Conservation (phyloP, 1,140 invertebrate species). For the Hylyphantes graminicola region DNA sequence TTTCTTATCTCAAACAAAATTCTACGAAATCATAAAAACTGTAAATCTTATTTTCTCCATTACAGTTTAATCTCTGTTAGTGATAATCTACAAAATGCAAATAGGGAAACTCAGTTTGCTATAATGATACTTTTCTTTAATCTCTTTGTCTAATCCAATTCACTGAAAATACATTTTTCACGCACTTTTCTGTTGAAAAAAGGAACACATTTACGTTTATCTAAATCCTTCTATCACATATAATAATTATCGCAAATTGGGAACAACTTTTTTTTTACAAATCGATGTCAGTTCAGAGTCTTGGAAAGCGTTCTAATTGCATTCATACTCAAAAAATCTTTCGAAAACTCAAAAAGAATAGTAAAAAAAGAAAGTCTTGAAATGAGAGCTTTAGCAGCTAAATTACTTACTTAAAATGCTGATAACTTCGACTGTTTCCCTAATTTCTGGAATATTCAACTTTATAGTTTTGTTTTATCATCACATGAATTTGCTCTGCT, state of each 20-base stretch:
- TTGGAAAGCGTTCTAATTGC: conserved; percentile 18
- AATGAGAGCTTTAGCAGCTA: too few species aligned
- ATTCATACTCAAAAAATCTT: conserved; percentile 45
- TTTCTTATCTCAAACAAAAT: too few species aligned
- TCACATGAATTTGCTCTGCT: too few species aligned
- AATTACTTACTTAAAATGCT: too few species aligned
- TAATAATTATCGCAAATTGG: conserved; percentile 56
- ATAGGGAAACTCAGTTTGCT: conserved; percentile 7
- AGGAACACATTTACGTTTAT: conserved; percentile 8
- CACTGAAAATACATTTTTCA: conserved; percentile 43
- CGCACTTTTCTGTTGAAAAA: conserved; percentile 18
- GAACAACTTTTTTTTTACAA: not conserved
- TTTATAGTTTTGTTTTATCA: too few species aligned
- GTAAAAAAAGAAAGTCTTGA: not conserved
- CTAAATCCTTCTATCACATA: conserved; percentile 42
- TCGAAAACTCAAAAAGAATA: conserved; percentile 21
- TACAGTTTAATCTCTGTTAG: too few species aligned
- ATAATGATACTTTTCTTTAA: conserved; percentile 51
- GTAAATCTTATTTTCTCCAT: too few species aligned
- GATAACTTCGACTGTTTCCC: too few species aligned
- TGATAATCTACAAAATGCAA: conserved; percentile 1
- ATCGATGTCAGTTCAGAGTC: too few species aligned
- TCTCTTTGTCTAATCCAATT: conserved; percentile 49
- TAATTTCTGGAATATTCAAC: too few species aligned
- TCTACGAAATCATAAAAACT: too few species aligned